These are phyloP conservation scores for Lumbricus terrestris DNA, from an alignment of 2,888 invertebrate genomes.

Conservation along the genomic window DNA sequence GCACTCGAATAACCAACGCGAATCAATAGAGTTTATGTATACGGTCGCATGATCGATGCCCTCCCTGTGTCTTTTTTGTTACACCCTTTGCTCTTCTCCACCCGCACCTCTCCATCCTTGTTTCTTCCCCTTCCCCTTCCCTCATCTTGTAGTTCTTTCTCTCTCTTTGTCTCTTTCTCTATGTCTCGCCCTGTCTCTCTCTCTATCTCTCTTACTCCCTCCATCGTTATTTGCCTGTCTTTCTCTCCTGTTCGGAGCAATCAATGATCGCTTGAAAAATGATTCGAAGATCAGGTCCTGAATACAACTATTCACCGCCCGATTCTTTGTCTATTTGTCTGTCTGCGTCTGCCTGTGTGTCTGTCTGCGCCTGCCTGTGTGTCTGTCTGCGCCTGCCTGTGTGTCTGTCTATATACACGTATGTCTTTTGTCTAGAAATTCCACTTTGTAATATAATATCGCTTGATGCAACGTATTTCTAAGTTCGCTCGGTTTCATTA, in stretches of 20 bases:
- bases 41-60: too few species aligned
- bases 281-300: neutral
- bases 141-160: too few species aligned
- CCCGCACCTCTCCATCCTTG: too few species aligned
- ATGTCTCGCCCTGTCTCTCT: too few species aligned
- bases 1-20: too few species aligned
- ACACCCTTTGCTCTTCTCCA: neutral
- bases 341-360: too few species aligned
- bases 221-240: neutral
- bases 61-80: neutral
- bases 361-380: too few species aligned
- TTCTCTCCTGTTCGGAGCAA: neutral
- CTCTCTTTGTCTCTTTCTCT: too few species aligned
- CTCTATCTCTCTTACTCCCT: neutral
- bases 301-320: neutral
- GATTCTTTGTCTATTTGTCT: too few species aligned
- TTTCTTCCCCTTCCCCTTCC: too few species aligned
- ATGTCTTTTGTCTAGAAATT: neutral
- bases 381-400: neutral
- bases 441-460: neutral
- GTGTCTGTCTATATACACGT: too few species aligned
- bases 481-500: neutral
- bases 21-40: too few species aligned
- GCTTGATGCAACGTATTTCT: neutral
- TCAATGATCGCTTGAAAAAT: neutral